Percentiles rank a stretch among this genome's conserved stretches.
Conservation (phyloP, 2,888 invertebrate species). For the Argynnis bischoffii region DNA sequence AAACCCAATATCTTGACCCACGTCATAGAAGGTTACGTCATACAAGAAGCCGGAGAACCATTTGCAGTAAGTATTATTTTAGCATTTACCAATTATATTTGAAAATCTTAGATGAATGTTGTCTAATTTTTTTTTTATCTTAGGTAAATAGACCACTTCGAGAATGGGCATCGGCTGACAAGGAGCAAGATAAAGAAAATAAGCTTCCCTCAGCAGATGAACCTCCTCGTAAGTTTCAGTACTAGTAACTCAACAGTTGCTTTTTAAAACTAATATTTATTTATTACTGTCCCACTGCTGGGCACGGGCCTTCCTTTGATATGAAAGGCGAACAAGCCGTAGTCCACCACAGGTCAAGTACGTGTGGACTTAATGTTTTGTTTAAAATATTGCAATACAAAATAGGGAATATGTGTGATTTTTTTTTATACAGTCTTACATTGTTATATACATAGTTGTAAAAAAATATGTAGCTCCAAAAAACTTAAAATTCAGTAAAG, state of each 20-base stretch:
- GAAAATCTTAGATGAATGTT: neutral
- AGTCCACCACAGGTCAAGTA: no score
- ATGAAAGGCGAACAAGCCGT: no score
- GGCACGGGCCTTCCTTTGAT: no score
- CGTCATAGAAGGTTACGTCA: slow-evolving; percentile 97
- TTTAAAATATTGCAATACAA: no score
- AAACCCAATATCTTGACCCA: slow-evolving; percentile 98
- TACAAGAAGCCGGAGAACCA: slow-evolving; percentile 96
- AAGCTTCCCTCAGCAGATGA: slow-evolving; percentile 83
- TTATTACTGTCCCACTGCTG: no score
- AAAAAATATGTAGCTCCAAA: no score
- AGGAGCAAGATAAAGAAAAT: slow-evolving; percentile 80
- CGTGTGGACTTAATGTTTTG: no score
- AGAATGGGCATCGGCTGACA: slow-evolving; percentile 65
- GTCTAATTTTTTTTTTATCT: neutral
- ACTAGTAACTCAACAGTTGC: neutral
- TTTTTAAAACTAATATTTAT: neutral
- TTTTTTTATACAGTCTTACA: no score
- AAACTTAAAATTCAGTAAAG: no score
- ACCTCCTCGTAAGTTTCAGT: slow-evolving; percentile 88
- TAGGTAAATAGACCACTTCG: slow-evolving; percentile 77
- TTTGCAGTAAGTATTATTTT: slow-evolving; percentile 87
- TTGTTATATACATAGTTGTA: no score
- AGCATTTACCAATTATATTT: neutral
- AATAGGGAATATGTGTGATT: no score